Percentiles rank a stretch among this genome's conserved stretches.
Conservation (phyloP, 2,888 invertebrate species). For the Chymomyza caudatula region DNA sequence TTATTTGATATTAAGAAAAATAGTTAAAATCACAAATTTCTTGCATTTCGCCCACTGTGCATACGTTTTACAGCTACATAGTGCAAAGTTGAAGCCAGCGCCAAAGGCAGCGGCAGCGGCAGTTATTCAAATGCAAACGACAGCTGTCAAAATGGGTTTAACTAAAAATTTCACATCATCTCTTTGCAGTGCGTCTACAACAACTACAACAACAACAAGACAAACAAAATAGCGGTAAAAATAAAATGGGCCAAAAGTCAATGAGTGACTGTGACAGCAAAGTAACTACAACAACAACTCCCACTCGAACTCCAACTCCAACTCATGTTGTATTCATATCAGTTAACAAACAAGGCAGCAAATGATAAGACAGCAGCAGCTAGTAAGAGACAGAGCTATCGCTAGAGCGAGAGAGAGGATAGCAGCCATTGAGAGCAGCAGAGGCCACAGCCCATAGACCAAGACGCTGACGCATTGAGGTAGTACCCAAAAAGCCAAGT, state of each 20-base stretch:
- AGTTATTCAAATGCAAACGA: conserved; percentile 73
- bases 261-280: conserved; percentile 35
- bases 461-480: background rate
- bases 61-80: too few species aligned
- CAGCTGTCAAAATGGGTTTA: conserved; percentile 67
- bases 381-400: background rate
- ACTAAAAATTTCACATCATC: conserved; percentile 52
- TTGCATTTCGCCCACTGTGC: background rate
- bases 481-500: conserved; percentile 43
- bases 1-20: too few species aligned
- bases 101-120: conserved; percentile 35
- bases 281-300: conserved; percentile 14
- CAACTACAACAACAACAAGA: background rate
- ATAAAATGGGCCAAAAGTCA: conserved; percentile 38
- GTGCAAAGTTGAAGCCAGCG: conserved; percentile 6
- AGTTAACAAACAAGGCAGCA: conserved; percentile 13
- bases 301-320: background rate
- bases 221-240: background rate
- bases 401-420: background rate
- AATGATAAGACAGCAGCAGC: conserved; percentile 1
- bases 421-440: background rate
- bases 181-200: background rate
- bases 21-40: background rate
- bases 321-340: conserved; percentile 28
- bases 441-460: too few species aligned